phyloP scores from a whole-genome alignment of 2,113 vertebrate genomes.

The Plectropomus leopardus region DNA sequence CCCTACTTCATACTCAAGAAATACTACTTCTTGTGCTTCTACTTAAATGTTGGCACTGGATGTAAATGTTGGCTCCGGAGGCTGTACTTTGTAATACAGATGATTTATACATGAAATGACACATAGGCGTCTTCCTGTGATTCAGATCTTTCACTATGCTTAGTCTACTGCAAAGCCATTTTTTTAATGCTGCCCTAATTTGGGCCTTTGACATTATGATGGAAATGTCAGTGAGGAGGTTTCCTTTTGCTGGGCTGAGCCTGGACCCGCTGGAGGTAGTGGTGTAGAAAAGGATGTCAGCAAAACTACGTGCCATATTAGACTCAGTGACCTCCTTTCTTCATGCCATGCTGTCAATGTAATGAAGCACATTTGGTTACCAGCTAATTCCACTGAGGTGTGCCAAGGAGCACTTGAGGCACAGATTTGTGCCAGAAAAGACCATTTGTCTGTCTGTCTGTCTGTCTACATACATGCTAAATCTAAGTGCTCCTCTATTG shows the following conservation, averaged over 20 bases:
- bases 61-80: background rate
- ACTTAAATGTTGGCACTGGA: conserved; percentile 7
- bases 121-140: conserved; percentile 8
- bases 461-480: background rate
- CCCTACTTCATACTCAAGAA: background rate
- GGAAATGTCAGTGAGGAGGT: background rate
- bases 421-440: conserved; percentile 31
- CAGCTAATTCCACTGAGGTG: conserved; percentile 64
- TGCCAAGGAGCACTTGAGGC: conserved; percentile 55
- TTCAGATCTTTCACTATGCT: background rate
- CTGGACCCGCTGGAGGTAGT: conserved; percentile 35
- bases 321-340: conserved; percentile 54
- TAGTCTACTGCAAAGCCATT: background rate
- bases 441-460: conserved; percentile 39
- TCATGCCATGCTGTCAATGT: conserved; percentile 63
- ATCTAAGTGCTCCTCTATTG: background rate
- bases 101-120: conserved; percentile 30
- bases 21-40: background rate
- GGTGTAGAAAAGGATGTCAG: conserved; percentile 47
- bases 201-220: background rate
- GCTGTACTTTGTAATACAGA: background rate
- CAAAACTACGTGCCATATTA: conserved; percentile 38
- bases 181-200: conserved; percentile 4
- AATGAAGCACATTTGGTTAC: conserved; percentile 59
- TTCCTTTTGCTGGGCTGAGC: conserved; percentile 20